Evolutionary conservation across 2,888 invertebrate genomes (phyloP), one percentile per base, ranked within the genome.

Genomic region (Watsonalla cultraria): DNA sequence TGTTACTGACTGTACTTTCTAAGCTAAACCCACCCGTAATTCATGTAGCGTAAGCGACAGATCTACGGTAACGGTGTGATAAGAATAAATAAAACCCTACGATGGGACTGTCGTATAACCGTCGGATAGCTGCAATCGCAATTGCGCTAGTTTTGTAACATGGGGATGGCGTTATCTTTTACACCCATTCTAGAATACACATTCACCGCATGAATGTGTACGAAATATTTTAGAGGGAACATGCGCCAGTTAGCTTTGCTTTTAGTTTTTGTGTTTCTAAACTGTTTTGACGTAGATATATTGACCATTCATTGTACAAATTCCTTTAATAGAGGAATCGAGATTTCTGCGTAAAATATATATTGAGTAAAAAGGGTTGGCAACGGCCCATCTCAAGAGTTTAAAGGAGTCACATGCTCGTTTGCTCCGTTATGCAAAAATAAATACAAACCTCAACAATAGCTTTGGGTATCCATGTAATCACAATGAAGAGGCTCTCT

Each of bases 381-480:
- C 24, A 24, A 24, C 24, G 24, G 24, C 24, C 24, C 24, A 24
- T 24, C 24, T 24, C 24, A 24, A 24, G 24, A 1, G 24, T 2
- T 24, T 24, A 24, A 2, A 24, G 24, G 24, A 24, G 24, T 24
- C 24, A 24, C 24, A 24, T 24, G 24, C 24, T 24, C 24, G 24
- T 24, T 24, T 1, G 24, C 24, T 11, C 9, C 42, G 11, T 11
- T 8, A 4, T 5, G 11, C 5, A 4, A 42, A 42, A 42, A 42
- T 42, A 11, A 42, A 15, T 14, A 49, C 49, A 49, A 39, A 49
- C 90, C 85, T 90, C 90, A 4, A 90, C 90, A 57, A 90, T 89
- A 46, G 90, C 90, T 65, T 90, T 90, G 7, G 90, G 90, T 64
- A 86, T 87, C 90, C 90, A 90, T 37, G 90, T 89, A 57, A 89